Base-by-base conservation (phyloP, 1,140 invertebrate genomes). In the Caerostris darwini region DNA sequence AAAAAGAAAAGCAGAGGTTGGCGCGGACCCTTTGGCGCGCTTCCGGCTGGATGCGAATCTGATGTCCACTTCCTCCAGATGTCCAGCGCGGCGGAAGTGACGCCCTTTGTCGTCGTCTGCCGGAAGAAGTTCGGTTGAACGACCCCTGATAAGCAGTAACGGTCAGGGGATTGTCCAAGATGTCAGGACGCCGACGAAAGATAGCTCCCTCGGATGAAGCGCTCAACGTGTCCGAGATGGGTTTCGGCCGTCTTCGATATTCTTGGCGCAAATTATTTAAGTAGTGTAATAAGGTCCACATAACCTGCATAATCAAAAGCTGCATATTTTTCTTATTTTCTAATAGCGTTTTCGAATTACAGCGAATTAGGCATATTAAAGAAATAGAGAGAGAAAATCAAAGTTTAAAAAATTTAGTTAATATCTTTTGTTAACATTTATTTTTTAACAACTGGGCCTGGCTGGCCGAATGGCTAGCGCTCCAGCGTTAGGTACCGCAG, bases 31-130 rank as follows among this genome's bases (percentile, higher is more conserved):
- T 77, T 50, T 58, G 82, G 82, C 17, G 17, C 50, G 54, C 50
- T 71, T 90, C 88, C 88, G 88, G 53, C 50, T 58, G 54, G 57
- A 57, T 58, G 82, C 19, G 59, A 64, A 58, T 71, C 88, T 81
- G 57, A 53, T 85, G 90, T 92, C 89, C 90, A 92, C 90, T 85
- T 92, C 88, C 88, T 69, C 59, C 86, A 92, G 90, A 92, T 92
- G 90, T 69, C 82, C 82, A 85, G 81, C 34, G 7, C 17, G 56
- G 34, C 90, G 90, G 90, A 92, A 92, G 81, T 92, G 90, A 92
- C 90, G 90, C 57, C 57, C 61, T 92, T 85, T 83, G 58, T 64
- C 3, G 12, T 77, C 50, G 8, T 56, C 34, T 17, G 69, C 69
- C 90, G 90, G 77, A 85, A 85, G 81, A 85, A 17, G 71, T 19